Evolutionary conservation across 2,113 vertebrate genomes (phyloP).

Genomic region (Sterrhoptilus dennistouni): DNA sequence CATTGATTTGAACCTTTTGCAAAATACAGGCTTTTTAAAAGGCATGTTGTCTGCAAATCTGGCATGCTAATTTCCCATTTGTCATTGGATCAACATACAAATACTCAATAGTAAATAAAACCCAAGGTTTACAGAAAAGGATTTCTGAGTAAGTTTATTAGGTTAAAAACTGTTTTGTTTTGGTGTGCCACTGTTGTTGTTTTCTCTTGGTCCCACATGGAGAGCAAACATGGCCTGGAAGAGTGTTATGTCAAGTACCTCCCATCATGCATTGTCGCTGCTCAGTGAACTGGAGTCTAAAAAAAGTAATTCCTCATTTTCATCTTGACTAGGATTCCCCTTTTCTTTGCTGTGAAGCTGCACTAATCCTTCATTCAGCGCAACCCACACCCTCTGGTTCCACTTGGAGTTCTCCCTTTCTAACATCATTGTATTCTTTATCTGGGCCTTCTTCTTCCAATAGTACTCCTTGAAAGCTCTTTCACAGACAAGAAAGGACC

Average conservation of each 20-base stretch:
- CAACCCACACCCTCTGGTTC: slow-evolving; percentile 78
- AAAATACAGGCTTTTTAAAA: background rate
- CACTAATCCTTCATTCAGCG: slow-evolving; percentile 86
- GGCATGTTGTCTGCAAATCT: background rate
- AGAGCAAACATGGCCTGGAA: slow-evolving; percentile 91
- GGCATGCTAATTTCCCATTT: background rate
- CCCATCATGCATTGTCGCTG: slow-evolving; percentile 93
- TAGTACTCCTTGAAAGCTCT: slow-evolving; percentile 83
- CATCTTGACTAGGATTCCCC: slow-evolving; percentile 86
- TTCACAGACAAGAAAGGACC: slow-evolving; percentile 82
- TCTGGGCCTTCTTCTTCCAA: slow-evolving; percentile 82
- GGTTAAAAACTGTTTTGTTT: slow-evolving; percentile 83
- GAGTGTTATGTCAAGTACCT: slow-evolving; percentile 97
- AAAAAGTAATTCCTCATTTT: slow-evolving; percentile 94
- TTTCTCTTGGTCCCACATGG: slow-evolving; percentile 79
- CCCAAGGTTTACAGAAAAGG: slow-evolving; percentile 20
- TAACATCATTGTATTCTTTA: slow-evolving; percentile 81
- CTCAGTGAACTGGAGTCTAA: slow-evolving; percentile 90
- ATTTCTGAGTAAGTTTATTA: slow-evolving; percentile 73
- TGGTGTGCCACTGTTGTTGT: slow-evolving; percentile 75
- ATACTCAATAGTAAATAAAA: slow-evolving; percentile 30
- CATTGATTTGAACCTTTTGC: background rate
- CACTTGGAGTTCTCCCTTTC: slow-evolving; percentile 77
- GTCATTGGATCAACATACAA: background rate
- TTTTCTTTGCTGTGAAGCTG: slow-evolving; percentile 82